Percentiles rank a stretch among this genome's conserved stretches.
phyloP scores from a whole-genome alignment of 2,113 vertebrate genomes.

The Jacana jacana region DNA sequence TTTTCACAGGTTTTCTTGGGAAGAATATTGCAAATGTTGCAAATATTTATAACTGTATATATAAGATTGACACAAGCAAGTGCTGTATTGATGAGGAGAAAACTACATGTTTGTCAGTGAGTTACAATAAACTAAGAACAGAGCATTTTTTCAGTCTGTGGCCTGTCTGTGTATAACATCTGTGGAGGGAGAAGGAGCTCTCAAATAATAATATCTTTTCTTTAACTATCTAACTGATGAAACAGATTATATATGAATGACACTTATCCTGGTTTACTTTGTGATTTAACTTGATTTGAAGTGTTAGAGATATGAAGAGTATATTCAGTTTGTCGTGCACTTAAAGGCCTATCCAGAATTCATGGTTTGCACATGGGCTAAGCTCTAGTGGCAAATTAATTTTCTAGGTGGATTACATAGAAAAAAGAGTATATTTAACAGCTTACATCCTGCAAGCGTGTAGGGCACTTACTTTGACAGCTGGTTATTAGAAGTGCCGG shows the following conservation, averaged over 20 bases:
- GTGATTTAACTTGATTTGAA: not conserved
- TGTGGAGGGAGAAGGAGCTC: not conserved
- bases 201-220: not conserved
- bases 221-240: not conserved
- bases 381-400: not conserved
- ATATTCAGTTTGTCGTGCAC: not conserved
- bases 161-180: not conserved
- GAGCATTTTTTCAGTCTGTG: not conserved
- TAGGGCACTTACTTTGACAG: not conserved
- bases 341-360: not conserved
- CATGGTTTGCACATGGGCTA: not conserved
- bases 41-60: not conserved
- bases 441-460: not conserved
- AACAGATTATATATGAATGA: not conserved
- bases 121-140: not conserved
- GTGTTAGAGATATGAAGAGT: not conserved
- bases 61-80: not conserved
- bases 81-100: not conserved
- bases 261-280: not conserved
- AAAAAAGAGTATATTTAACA: not conserved
- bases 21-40: not conserved
- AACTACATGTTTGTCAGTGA: not conserved
- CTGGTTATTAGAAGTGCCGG: not conserved
- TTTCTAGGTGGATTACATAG: not conserved
- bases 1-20: not conserved